Conservation (phyloP, 2,888 invertebrate species). For the Plebejus melissa region DNA sequence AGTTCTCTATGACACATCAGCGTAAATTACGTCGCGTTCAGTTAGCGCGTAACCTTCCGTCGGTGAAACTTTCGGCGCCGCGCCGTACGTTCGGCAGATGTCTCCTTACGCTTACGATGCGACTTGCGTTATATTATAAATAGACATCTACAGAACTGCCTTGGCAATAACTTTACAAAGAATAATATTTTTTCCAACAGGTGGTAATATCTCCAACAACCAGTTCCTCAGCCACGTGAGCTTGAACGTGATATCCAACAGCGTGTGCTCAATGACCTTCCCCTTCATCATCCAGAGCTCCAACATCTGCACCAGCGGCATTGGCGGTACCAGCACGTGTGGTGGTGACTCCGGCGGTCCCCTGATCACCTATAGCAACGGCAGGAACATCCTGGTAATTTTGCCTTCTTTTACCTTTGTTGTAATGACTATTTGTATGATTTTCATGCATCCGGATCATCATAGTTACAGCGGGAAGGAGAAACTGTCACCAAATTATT, state of each 20-base stretch:
- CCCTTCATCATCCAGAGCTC: slow-evolving; percentile 42
- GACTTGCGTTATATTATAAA: no score
- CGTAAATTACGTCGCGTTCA: no score
- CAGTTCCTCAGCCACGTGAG: slow-evolving; percentile 36
- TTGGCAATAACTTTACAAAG: neutral
- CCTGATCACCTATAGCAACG: slow-evolving; percentile 41
- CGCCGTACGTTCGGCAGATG: no score
- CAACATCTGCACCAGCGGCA: slow-evolving; percentile 46
- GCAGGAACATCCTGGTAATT: slow-evolving; percentile 45
- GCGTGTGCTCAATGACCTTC: slow-evolving; percentile 41
- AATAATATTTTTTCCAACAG: slow-evolving; percentile 3
- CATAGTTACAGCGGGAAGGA: no score
- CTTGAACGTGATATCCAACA: slow-evolving; percentile 50
- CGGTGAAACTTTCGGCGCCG: no score
- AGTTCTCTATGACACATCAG: no score
- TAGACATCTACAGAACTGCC: neutral
- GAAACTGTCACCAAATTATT: no score
- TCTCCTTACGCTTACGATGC: no score
- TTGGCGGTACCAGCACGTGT: slow-evolving; percentile 44
- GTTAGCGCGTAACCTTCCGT: no score
- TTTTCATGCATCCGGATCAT: neutral
- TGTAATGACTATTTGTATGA: neutral
- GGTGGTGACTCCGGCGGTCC: slow-evolving; percentile 62
- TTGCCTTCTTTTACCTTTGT: no score
- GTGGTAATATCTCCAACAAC: neutral